These are phyloP conservation scores for Rhadinocentrus ornatus DNA, from an alignment of 2,797 vertebrate species.

Conservation along the genomic window DNA sequence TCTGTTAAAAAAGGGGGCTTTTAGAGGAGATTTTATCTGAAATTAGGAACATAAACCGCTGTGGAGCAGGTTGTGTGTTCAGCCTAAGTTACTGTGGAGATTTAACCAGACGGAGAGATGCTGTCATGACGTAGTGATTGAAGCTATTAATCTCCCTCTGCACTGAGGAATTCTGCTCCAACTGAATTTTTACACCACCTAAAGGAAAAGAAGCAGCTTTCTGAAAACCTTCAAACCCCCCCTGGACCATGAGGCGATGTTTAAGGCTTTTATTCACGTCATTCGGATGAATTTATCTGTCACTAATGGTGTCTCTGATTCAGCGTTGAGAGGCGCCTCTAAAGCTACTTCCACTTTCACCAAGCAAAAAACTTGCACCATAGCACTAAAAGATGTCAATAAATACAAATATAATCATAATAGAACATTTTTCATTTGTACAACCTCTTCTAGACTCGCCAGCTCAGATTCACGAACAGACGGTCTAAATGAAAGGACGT, in stretches of 20 bases:
- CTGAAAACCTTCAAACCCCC: slow-evolving; percentile 36
- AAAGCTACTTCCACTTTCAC: slow-evolving; percentile 49
- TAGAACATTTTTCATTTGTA: slow-evolving; percentile 67
- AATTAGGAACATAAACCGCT: no score
- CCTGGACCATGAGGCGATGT: slow-evolving; percentile 50
- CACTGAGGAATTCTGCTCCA: not conserved
- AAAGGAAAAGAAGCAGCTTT: slow-evolving; percentile 13
- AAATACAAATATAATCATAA: slow-evolving; percentile 74
- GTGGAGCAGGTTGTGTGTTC: no score
- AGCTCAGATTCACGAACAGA: slow-evolving; percentile 48
- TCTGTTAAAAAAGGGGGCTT: no score
- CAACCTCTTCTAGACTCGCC: slow-evolving; percentile 65
- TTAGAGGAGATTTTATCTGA: no score
- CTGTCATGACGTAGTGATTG: no score
- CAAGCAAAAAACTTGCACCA: slow-evolving; percentile 53
- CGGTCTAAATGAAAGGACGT: slow-evolving; percentile 41
- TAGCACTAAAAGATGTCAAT: slow-evolving; percentile 71
- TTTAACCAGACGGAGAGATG: not conserved
- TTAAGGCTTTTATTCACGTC: slow-evolving; percentile 74
- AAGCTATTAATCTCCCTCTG: not conserved
- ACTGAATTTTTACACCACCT: not conserved
- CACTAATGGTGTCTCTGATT: slow-evolving; percentile 44
- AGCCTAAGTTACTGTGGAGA: not conserved
- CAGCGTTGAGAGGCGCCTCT: slow-evolving; percentile 35
- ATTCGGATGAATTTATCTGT: slow-evolving; percentile 34